A percentile compares a stretch with the other conserved stretches of the same genome.
phyloP scores from a whole-genome alignment of 2,113 vertebrate genomes.

The Passer montanus region DNA sequence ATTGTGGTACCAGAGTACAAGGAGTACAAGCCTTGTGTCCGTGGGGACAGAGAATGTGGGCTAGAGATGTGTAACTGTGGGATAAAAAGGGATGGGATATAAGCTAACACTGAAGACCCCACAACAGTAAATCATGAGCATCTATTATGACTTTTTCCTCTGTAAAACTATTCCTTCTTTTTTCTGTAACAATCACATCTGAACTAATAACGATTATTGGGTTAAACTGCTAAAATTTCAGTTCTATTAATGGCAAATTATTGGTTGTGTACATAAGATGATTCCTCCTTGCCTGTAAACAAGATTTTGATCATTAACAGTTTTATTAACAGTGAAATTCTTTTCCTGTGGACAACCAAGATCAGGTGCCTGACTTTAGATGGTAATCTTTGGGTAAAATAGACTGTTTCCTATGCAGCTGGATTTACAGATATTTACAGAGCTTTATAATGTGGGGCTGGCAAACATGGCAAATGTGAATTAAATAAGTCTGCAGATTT shows the following conservation, averaged over 20 bases:
- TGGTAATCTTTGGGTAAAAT: background rate
- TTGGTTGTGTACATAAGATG: background rate
- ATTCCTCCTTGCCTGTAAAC: background rate
- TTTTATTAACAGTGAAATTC: background rate
- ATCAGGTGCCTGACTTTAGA: background rate
- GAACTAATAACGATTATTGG: background rate
- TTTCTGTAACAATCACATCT: background rate
- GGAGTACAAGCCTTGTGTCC: background rate
- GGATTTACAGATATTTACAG: background rate
- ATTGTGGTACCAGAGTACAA: background rate
- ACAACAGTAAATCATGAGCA: background rate
- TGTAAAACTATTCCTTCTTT: background rate
- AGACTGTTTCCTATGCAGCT: background rate
- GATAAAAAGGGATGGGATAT: background rate
- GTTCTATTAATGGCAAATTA: background rate
- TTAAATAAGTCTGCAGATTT: background rate
- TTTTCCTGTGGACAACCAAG: background rate
- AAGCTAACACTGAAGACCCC: background rate
- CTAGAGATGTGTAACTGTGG: background rate
- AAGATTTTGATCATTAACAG: background rate
- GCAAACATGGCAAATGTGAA: background rate
- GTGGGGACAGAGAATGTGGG: rapidly evolving
- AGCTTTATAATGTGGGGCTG: background rate
- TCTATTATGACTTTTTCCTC: background rate
- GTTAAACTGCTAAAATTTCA: background rate